phyloP scores from a whole-genome alignment of 2,888 invertebrate genomes.

The Dorcus parallelipipedus region DNA sequence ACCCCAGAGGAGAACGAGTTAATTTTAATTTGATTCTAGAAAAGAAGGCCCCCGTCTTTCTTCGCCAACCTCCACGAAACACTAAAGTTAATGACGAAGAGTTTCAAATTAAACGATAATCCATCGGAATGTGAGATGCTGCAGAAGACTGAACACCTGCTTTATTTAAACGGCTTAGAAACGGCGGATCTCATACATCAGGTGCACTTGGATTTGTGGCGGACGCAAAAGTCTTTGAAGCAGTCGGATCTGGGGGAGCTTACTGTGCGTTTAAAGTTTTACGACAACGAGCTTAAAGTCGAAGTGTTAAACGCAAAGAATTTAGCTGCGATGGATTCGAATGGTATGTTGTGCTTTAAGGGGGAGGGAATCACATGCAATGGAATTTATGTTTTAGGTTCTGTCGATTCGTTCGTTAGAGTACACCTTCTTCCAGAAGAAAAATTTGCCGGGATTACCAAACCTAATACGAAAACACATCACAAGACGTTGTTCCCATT shows the following conservation, averaged over 20 bases:
- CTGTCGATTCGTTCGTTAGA: constrained; percentile 91
- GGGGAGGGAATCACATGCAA: not conserved
- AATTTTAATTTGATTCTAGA: constrained; percentile 53
- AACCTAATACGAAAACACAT: constrained; percentile 86
- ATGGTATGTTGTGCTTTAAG: constrained; percentile 60
- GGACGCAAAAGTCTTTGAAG: constrained; percentile 62
- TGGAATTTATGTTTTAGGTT: constrained; percentile 55
- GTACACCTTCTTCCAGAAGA: constrained; percentile 82
- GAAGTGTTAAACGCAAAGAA: constrained; percentile 90
- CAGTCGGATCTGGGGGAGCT: constrained; percentile 71
- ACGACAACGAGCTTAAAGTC: constrained; percentile 68
- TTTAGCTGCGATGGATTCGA: constrained; percentile 81
- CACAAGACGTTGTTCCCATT: constrained; percentile 91
- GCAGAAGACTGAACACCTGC: constrained; percentile 64
- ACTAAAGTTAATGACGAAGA: constrained; percentile 78
- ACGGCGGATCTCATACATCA: constrained; percentile 85
- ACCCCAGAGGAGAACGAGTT: constrained; percentile 8
- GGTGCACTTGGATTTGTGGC: constrained; percentile 56
- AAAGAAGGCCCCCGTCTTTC: constrained; percentile 86
- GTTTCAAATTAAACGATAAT: constrained; percentile 75
- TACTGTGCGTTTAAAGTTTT: constrained; percentile 72
- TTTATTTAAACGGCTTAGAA: constrained; percentile 83
- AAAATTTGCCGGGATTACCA: constrained; percentile 68
- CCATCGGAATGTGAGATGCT: constrained; percentile 62
- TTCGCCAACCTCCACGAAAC: constrained; percentile 88